Evolutionary conservation across 1,140 invertebrate genomes (phyloP).

Genomic region (Copidosoma floridanum): DNA sequence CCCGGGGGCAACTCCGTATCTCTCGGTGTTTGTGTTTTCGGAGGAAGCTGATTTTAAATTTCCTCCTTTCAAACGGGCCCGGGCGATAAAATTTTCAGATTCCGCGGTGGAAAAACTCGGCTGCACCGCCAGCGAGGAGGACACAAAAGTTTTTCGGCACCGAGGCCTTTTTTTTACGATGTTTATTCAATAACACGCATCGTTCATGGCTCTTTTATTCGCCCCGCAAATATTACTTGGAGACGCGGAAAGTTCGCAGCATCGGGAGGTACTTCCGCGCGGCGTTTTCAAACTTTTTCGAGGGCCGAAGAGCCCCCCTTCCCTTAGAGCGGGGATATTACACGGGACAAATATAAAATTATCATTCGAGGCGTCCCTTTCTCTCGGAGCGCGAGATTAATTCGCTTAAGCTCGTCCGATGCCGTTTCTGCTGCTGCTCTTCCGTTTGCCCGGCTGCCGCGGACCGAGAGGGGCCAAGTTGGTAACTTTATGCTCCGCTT

Average conservation of each 20-base stretch:
- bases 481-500: constrained; percentile 49
- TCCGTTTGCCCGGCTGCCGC: constrained; percentile 29
- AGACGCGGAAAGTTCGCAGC: too few species aligned
- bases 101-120: not conserved
- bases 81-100: constrained; percentile 15
- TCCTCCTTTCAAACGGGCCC: constrained; percentile 12
- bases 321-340: not conserved
- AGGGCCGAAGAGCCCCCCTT: too few species aligned
- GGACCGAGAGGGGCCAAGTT: constrained; percentile 39
- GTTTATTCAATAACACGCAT: too few species aligned
- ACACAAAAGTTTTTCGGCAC: constrained; percentile 3
- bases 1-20: constrained; percentile 25
- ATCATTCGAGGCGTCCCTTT: not conserved
- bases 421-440: constrained; percentile 32
- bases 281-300: too few species aligned
- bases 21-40: constrained; percentile 23
- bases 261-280: too few species aligned
- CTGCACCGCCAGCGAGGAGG: not conserved
- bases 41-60: constrained; percentile 8
- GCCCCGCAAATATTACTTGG: too few species aligned
- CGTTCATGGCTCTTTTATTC: too few species aligned
- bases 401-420: constrained; percentile 42
- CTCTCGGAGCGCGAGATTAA: constrained; percentile 31
- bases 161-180: too few species aligned
- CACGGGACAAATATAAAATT: constrained; percentile 26